Percentiles rank a stretch among this genome's conserved stretches.
phyloP scores from a whole-genome alignment of 2,113 vertebrate genomes.

The Lipophrys pholis region DNA sequence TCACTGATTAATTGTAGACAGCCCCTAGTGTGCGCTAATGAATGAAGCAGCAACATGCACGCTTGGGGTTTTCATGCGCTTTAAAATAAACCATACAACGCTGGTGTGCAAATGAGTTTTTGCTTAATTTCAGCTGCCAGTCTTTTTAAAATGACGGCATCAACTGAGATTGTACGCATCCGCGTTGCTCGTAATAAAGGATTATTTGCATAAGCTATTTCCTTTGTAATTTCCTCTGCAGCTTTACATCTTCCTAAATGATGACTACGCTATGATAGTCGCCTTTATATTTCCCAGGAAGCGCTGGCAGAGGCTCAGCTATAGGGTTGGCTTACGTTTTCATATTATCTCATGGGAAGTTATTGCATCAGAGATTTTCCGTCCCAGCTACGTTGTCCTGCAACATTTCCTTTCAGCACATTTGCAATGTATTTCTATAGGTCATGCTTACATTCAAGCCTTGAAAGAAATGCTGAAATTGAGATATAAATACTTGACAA shows the following conservation, averaged over 20 bases:
- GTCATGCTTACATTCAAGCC: too few species aligned
- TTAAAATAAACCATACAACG: constrained; percentile 6
- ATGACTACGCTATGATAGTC: not conserved
- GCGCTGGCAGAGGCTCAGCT: not conserved
- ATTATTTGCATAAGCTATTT: constrained; percentile 25
- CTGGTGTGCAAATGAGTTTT: not conserved
- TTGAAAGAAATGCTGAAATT: too few species aligned
- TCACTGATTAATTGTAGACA: constrained; percentile 12
- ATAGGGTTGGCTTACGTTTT: too few species aligned
- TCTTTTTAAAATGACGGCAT: constrained; percentile 18
- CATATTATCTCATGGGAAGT: not conserved
- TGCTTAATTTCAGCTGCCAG: constrained; percentile 14
- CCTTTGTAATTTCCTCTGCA: constrained; percentile 47
- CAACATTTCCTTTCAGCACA: not conserved
- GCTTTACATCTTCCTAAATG: constrained; percentile 9
- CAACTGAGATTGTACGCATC: not conserved
- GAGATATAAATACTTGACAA: not conserved
- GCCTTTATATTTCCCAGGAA: not conserved
- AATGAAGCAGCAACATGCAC: not conserved
- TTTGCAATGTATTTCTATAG: not conserved
- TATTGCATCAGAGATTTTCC: not conserved
- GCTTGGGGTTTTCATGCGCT: not conserved
- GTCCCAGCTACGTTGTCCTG: not conserved
- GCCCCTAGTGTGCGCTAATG: not conserved
- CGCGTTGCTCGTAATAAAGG: not conserved